Evolutionary conservation across 2,113 vertebrate species (phyloP), one percentile per base, ranked within the genome.

Genomic region (Crotalus helleri): DNA sequence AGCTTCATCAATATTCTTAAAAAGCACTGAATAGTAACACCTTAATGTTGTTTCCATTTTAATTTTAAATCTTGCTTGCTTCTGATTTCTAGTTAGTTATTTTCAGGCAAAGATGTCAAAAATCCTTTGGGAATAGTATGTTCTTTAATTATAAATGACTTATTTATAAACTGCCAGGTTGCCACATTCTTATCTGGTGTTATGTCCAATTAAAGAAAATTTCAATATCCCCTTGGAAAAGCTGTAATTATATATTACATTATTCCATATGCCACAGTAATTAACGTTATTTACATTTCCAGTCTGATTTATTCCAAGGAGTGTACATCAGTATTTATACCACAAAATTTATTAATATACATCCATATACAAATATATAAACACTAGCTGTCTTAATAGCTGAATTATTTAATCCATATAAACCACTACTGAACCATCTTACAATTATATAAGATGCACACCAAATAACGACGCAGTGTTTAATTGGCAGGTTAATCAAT

Each of bases 201-300:
- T 90, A 93, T 85, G 46, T 85, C 92, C 69, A 93, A 93, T 93
- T 93, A 93, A 90, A 93, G 88, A 93, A 93, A 93, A 85, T 24
- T 81, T 92, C 87, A 92, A 89, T 54, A 86, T 86, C 92, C 88
- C 88, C 11, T 7, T 93, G 92, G 92, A 93, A 93, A 93, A 90
- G 55, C 69, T 90, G 90, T 93, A 90, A 93, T 93, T 93, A 93
- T 90, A 85, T 90, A 90, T 81, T 85, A 90, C 74, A 90, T 93
- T 90, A 90, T 90, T 93, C 92, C 92, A 93, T 93, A 93, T 93
- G 92, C 55, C 92, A 90, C 88, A 59, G 74, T 93, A 93, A 93
- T 93, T 93, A 93, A 93, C 21, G 13, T 93, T 93, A 93, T 93
- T 90, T 93, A 90, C 88, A 90, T 86, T 90, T 89, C 44, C 55